A percentile compares a stretch with the other conserved stretches of the same genome.
phyloP scores from a whole-genome alignment of 1,140 invertebrate genomes.

The Meteorus sp. region DNA sequence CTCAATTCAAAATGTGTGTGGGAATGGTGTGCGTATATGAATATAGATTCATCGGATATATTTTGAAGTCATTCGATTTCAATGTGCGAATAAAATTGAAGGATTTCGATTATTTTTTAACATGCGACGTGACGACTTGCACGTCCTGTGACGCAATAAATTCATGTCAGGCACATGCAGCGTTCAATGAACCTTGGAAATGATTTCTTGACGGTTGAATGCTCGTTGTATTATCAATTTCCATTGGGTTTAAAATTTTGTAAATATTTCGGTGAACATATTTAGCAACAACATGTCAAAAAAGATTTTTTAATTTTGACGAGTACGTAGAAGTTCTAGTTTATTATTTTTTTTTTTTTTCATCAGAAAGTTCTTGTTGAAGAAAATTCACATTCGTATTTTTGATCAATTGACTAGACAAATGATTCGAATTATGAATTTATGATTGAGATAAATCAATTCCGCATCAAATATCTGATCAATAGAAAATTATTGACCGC shows the following conservation, averaged over 20 bases:
- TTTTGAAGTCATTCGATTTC: background rate
- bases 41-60: background rate
- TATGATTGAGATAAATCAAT: too few relatives aligned
- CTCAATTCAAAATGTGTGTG: too few relatives aligned
- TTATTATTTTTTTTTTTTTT: too few relatives aligned
- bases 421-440: too few relatives aligned
- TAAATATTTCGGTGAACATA: background rate
- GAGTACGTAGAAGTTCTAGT: too few relatives aligned
- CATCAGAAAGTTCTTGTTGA: too few relatives aligned
- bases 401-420: too few relatives aligned
- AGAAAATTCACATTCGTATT: too few relatives aligned
- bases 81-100: background rate
- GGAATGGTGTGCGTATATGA: conserved; percentile 1
- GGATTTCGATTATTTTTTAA: background rate
- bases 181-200: conserved; percentile 6
- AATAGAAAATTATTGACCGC: too few relatives aligned
- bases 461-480: too few relatives aligned
- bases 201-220: background rate
- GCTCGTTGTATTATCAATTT: background rate
- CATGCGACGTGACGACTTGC: conserved; percentile 1
- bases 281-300: background rate
- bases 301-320: background rate
- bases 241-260: background rate
- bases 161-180: background rate
- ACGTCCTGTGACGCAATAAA: background rate